Evolutionary conservation across 2,113 vertebrate genomes (phyloP).

Genomic region (Anolis carolinensis): DNA sequence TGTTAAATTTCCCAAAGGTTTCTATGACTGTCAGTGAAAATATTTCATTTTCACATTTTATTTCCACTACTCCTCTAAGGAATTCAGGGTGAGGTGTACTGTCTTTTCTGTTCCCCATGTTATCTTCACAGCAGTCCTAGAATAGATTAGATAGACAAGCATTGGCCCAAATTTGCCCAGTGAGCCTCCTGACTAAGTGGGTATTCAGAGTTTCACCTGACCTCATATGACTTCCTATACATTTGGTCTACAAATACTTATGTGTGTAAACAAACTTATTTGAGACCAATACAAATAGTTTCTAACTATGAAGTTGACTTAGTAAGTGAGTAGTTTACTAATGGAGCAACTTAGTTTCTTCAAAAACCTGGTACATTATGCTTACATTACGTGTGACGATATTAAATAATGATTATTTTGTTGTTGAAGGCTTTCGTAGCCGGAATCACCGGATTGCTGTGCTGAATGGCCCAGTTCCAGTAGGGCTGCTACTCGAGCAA

Average conservation of each 20-base stretch:
- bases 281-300: neutral
- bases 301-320: neutral
- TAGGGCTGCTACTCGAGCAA: too few relatives aligned
- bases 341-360: neutral
- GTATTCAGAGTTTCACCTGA: neutral
- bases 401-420: neutral
- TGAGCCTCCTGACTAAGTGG: too few relatives aligned
- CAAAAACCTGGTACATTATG: neutral
- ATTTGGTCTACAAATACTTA: neutral
- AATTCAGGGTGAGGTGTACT: neutral
- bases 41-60: neutral
- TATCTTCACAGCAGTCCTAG: neutral
- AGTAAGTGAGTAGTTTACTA: too few relatives aligned
- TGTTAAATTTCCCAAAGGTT: neutral
- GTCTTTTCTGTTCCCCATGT: neutral
- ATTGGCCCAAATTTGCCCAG: neutral
- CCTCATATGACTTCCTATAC: neutral
- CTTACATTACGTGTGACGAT: neutral
- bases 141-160: neutral
- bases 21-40: neutral
- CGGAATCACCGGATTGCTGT: too few relatives aligned
- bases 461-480: too few relatives aligned
- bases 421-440: too few relatives aligned
- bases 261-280: too few relatives aligned
- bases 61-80: neutral